Conservation (phyloP, 2,797 vertebrate species). For the Vespertilio murinus region DNA sequence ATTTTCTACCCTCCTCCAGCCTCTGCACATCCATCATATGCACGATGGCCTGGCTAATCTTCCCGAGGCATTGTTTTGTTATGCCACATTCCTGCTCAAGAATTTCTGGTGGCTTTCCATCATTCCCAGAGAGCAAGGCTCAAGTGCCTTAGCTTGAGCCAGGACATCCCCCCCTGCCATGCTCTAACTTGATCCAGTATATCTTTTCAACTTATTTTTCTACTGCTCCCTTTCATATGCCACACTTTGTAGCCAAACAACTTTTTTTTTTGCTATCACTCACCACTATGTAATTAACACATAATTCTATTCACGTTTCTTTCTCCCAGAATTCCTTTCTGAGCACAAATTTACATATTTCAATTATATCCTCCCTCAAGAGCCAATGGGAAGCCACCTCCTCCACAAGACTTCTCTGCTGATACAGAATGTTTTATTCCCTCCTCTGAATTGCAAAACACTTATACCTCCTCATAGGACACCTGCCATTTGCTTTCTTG, state of each 20-base stretch:
- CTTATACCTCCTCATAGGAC: neutral
- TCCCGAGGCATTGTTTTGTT: neutral
- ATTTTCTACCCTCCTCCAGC: neutral
- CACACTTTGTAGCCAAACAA: neutral
- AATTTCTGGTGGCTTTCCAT: neutral
- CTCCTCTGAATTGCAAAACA: neutral
- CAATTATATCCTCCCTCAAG: neutral
- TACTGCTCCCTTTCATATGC: neutral
- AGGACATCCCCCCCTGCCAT: neutral
- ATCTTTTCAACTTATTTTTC: slow-evolving; percentile 3
- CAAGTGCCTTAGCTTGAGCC: neutral
- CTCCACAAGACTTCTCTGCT: neutral
- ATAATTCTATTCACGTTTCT: neutral
- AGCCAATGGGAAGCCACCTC: neutral
- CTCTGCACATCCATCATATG: neutral
- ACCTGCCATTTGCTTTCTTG: neutral
- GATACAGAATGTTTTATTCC: neutral
- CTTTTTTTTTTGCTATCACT: neutral
- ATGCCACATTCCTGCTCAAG: neutral
- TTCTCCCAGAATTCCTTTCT: neutral
- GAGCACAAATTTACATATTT: neutral
- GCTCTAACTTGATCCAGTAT: neutral
- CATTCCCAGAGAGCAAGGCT: neutral
- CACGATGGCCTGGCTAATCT: neutral
- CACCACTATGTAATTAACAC: neutral